These are phyloP conservation scores for Phrynocephalus versicolor DNA, from an alignment of 2,113 vertebrate genomes.

Conservation along the genomic window DNA sequence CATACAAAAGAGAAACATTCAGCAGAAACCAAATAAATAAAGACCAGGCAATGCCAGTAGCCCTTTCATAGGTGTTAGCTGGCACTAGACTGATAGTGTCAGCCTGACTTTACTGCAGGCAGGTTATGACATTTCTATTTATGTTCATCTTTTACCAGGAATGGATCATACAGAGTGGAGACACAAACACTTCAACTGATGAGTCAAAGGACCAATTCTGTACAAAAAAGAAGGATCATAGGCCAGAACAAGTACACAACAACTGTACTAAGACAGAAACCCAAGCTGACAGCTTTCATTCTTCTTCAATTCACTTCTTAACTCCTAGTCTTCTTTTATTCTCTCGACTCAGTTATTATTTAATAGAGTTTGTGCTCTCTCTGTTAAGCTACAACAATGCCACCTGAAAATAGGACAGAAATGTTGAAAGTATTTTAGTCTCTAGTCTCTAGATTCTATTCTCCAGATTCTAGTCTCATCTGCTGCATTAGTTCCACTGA, in stretches of 20 bases:
- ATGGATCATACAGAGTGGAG: conserved; percentile 40
- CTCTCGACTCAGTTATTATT: neutral
- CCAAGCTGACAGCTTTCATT: neutral
- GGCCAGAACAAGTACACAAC: neutral
- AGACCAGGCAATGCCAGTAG: conserved; percentile 1
- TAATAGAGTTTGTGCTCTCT: neutral
- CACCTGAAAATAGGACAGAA: neutral
- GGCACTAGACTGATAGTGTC: conserved; percentile 5
- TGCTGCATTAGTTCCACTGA: too few relatives aligned
- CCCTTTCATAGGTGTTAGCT: conserved; percentile 14
- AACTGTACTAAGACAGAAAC: neutral
- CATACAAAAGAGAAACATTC: neutral
- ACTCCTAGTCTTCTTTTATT: conserved; percentile 4
- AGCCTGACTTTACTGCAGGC: conserved; percentile 30
- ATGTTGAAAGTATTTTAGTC: neutral
- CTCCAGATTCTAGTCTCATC: neutral
- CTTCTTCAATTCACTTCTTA: conserved; percentile 13
- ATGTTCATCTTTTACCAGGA: conserved; percentile 45
- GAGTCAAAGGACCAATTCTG: conserved; percentile 34
- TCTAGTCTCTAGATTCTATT: too few relatives aligned
- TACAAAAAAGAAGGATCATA: conserved; percentile 24
- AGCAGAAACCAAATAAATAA: neutral
- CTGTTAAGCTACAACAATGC: neutral
- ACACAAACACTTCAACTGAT: conserved; percentile 42
- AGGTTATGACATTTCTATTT: conserved; percentile 63